Conservation (phyloP, 2,888 invertebrate genomes). For the Cyaniris semiargus region DNA sequence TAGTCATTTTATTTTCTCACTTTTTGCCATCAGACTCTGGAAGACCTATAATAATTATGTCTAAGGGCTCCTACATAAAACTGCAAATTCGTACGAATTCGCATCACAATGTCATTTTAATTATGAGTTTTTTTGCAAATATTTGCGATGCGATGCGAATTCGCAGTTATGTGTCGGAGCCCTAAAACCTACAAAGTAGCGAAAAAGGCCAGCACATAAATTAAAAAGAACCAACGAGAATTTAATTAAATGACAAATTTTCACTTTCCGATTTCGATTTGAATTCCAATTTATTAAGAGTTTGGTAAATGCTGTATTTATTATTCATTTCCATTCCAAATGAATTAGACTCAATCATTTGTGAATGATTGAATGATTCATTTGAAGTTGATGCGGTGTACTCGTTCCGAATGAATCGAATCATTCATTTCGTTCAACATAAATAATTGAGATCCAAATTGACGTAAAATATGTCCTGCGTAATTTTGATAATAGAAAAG, state of each 20-base stretch:
- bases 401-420: not conserved
- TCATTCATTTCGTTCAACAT: constrained; percentile 13
- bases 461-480: not conserved
- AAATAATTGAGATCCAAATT: not conserved
- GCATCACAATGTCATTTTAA: too few species aligned
- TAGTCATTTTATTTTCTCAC: too few species aligned
- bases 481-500: not conserved
- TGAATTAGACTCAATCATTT: constrained; percentile 17
- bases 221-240: not conserved
- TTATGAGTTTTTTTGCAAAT: too few species aligned
- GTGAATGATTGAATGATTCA: constrained; percentile 25
- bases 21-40: too few species aligned
- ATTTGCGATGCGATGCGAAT: too few species aligned
- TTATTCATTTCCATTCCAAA: constrained; percentile 44
- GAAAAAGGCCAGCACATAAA: not conserved
- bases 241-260: constrained; percentile 1
- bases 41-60: too few species aligned
- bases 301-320: constrained; percentile 42
- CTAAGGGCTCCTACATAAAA: too few species aligned
- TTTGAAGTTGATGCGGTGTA: constrained; percentile 17
- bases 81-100: too few species aligned
- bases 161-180: too few species aligned
- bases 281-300: constrained; percentile 38
- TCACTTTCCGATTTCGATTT: constrained; percentile 33
- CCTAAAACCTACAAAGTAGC: too few species aligned